These are phyloP conservation scores for Philonicus albiceps DNA, from an alignment of 2,888 invertebrate genomes.

Conservation along the genomic window DNA sequence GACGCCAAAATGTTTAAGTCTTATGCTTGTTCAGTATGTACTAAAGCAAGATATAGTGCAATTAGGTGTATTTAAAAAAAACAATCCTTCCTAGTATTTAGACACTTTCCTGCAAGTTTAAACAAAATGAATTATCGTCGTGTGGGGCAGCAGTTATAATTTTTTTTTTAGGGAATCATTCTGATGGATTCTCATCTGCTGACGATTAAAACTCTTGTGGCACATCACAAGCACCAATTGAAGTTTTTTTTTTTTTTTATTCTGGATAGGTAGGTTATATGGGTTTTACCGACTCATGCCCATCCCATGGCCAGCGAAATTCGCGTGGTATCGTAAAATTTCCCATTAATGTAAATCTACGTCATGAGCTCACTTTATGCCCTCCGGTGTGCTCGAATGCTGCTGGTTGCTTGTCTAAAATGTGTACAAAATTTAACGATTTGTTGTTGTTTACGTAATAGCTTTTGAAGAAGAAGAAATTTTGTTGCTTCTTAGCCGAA, in stretches of 20 bases:
- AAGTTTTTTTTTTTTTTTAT: neutral
- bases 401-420: neutral
- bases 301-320: neutral
- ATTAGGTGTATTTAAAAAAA: no score
- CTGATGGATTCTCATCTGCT: neutral
- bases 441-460: slow-evolving; percentile 6
- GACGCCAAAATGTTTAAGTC: no score
- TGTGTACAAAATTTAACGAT: slow-evolving; percentile 1
- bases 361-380: neutral
- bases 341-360: neutral
- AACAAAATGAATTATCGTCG: neutral
- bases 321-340: slow-evolving; percentile 9
- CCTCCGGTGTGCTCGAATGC: neutral
- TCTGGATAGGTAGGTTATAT: neutral
- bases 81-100: no score
- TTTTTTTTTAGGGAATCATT: neutral
- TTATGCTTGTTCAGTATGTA: no score
- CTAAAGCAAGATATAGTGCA: no score
- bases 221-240: neutral
- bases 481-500: neutral
- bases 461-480: neutral
- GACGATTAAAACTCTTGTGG: neutral
- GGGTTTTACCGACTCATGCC: neutral
- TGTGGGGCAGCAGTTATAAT: neutral
- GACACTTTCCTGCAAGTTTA: neutral